These are phyloP conservation scores for Atopsyche davidsoni DNA, from an alignment of 1,140 invertebrate genomes.

Conservation along the genomic window DNA sequence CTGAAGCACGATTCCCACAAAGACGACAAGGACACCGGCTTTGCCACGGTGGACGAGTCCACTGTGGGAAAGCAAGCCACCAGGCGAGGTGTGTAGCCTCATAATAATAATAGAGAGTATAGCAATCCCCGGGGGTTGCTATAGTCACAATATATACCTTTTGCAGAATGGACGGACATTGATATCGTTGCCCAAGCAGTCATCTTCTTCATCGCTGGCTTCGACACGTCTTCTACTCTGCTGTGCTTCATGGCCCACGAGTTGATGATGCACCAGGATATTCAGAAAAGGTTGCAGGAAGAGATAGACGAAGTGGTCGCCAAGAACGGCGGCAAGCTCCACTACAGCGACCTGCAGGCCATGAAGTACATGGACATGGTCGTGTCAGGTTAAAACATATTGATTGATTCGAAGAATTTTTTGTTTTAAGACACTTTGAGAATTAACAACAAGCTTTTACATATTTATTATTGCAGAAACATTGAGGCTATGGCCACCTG, in stretches of 20 bases:
- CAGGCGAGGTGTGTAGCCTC: too few relatives aligned
- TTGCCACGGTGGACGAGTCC: conserved; percentile 35
- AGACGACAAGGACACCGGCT: conserved; percentile 32
- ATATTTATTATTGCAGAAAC: conserved; percentile 45
- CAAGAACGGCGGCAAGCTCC: conserved; percentile 27
- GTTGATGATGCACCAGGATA: conserved; percentile 49
- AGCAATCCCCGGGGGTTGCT: too few relatives aligned
- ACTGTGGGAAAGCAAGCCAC: conserved; percentile 26
- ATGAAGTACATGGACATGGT: conserved; percentile 57
- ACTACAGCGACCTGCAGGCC: conserved; percentile 43
- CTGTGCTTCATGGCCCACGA: conserved; percentile 38
- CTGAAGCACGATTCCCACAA: conserved; percentile 30
- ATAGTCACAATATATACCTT: too few relatives aligned
- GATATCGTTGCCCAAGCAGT: conserved; percentile 40
- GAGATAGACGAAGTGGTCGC: conserved; percentile 36
- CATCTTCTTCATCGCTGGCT: conserved; percentile 46
- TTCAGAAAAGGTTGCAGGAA: conserved; percentile 40
- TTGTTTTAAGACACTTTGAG: neutral
- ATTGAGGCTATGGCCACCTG: conserved; percentile 45
- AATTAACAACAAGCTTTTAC: too few relatives aligned
- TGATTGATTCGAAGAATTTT: conserved; percentile 13
- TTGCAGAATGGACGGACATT: conserved; percentile 28
- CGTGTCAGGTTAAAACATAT: conserved; percentile 33
- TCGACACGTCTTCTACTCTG: conserved; percentile 32
- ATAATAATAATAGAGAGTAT: too few relatives aligned